Base-by-base conservation (phyloP, 2,113 vertebrate genomes). In the Pluvialis apricaria region DNA sequence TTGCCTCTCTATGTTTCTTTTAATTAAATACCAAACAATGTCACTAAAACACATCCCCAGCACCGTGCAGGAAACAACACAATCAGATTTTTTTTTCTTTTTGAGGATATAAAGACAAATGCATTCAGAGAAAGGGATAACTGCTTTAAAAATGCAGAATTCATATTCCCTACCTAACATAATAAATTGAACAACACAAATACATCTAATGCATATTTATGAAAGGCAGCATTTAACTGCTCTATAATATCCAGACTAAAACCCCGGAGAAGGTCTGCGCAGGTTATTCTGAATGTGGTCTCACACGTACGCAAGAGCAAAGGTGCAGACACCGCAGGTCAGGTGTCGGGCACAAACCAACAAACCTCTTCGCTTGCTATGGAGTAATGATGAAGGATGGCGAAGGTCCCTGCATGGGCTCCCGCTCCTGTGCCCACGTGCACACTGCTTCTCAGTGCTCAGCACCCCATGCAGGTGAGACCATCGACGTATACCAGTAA, bases 401-500 rank as follows among this genome's bases (percentile, higher is more conserved):
- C 7, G 14, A 73, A 86, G 62, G 45, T 25, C 20, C 34, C 58
- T 12, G 5, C 49, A 44, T 0, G 14, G 45, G 15, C n/a, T 68
- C 51, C 26, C 3, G 6, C 19, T 54, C 45, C 47, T 13, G 47
- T 44, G 11, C 5, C 20, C 47, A 21, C 0, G 0, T 2, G 24
- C 54, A 29, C 15, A 6, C 22, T 55, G 20, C 52, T 58, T 22
- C 70, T 38, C 55, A 4, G 10, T 1, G 54, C 44, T 62, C 78
- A 75, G 22, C 3, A 2, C 15, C 0, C 2, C 10, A 2, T 0
- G 2, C 2, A 14, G 34, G 34, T 1, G 2, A 84, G 65, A 47
- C 42, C 42, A 32, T 0, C 2, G 0, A 10, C 0, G 0, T 20
- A 10, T 4, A 57, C 3, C 34, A 1, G n/a, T 15, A 34, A 45